phyloP scores from a whole-genome alignment of 64 coral and sea anemone genomes.

The Actinia tenebrosa region DNA sequence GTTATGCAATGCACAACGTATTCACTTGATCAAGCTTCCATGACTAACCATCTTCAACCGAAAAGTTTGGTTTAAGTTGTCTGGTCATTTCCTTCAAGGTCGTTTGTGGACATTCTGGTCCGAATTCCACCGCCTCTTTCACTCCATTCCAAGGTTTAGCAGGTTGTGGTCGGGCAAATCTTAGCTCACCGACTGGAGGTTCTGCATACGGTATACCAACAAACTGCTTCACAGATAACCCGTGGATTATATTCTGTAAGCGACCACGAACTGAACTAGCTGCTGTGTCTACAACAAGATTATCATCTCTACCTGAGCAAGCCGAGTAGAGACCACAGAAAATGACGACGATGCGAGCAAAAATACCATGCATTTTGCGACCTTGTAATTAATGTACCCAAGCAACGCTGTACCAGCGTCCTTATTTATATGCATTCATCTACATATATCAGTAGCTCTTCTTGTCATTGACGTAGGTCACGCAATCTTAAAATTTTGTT shows the following conservation, averaged over 20 bases:
- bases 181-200: slow-evolving; percentile 43
- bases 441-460: too few species aligned
- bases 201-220: slow-evolving; percentile 54
- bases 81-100: neutral
- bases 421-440: too few species aligned
- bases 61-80: neutral
- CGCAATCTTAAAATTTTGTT: too few species aligned
- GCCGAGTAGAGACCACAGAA: neutral
- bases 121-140: slow-evolving; percentile 5
- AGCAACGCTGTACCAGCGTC: too few species aligned
- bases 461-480: too few species aligned
- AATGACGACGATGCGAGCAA: neutral
- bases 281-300: slow-evolving; percentile 16
- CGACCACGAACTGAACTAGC: slow-evolving; percentile 16
- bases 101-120: neutral
- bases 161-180: slow-evolving; percentile 34
- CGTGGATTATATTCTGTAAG: neutral
- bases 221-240: slow-evolving; percentile 23
- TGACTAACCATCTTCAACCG: neutral
- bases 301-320: neutral
- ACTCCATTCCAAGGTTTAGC: slow-evolving; percentile 17
- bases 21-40: too few species aligned
- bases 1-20: too few species aligned
- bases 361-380: neutral
- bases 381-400: too few species aligned